Percentiles rank a stretch among this genome's conserved stretches.
Evolutionary conservation across 2,113 vertebrate species (phyloP).

Genomic region (Ploceus nigricollis): DNA sequence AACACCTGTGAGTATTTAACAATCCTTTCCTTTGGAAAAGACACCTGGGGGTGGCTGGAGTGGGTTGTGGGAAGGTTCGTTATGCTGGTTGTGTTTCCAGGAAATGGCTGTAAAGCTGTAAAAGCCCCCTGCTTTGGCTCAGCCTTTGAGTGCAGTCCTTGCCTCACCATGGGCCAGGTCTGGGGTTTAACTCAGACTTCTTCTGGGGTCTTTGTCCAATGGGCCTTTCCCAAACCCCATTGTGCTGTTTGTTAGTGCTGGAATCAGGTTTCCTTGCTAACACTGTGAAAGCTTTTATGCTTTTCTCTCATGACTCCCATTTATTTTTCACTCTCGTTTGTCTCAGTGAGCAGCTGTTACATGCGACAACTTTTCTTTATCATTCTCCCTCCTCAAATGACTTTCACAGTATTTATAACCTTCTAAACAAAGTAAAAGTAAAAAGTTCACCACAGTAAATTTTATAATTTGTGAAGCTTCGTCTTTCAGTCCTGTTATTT

Average conservation of each 20-base stretch:
- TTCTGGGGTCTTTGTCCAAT: not conserved
- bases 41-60: not conserved
- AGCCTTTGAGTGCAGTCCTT: not conserved
- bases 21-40: not conserved
- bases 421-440: not conserved
- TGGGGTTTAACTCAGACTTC: not conserved
- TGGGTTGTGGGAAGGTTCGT: rapidly evolving
- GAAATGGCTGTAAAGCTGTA: not conserved
- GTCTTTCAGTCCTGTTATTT: not conserved
- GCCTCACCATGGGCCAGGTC: not conserved
- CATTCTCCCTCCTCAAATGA: not conserved
- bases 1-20: not conserved
- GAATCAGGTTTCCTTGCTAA: not conserved
- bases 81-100: rapidly evolving
- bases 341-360: not conserved
- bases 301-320: not conserved
- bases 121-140: too few species aligned
- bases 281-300: rapidly evolving
- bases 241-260: not conserved
- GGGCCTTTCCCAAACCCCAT: not conserved
- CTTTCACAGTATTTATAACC: not conserved
- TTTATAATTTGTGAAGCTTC: not conserved
- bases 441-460: not conserved
- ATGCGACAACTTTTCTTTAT: not conserved
- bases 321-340: not conserved